phyloP scores from a whole-genome alignment of 2,113 vertebrate species.

The Heloderma charlesbogerti region DNA sequence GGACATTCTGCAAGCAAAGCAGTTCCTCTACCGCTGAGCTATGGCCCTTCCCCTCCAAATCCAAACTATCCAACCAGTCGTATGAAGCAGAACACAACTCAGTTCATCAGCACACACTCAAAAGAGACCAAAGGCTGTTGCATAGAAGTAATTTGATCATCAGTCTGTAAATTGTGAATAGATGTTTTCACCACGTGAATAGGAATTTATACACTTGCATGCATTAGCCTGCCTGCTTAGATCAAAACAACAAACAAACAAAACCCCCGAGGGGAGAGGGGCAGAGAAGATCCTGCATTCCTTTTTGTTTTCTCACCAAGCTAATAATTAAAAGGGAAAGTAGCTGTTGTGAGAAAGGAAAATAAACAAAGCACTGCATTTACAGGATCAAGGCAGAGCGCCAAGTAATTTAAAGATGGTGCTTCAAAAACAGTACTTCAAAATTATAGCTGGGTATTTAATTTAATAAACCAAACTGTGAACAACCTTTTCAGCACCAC shows the following conservation, averaged over 20 bases:
- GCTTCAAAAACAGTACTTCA: background rate
- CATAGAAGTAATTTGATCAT: background rate
- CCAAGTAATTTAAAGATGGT: background rate
- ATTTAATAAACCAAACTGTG: constrained; percentile 22
- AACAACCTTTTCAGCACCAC: constrained; percentile 15
- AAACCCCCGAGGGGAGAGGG: fast-evolving
- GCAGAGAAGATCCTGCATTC: background rate
- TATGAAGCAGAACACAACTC: background rate
- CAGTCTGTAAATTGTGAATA: background rate
- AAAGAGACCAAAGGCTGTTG: background rate
- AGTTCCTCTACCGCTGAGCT: background rate
- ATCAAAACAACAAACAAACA: background rate
- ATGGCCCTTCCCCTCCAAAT: background rate
- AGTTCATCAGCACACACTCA: background rate
- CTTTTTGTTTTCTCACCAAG: background rate
- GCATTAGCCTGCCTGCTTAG: background rate
- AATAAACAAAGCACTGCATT: background rate
- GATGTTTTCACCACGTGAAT: background rate
- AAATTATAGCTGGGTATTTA: background rate
- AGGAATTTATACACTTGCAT: background rate
- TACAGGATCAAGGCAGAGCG: background rate
- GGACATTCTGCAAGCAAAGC: background rate
- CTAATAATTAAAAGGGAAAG: background rate
- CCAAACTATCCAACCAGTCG: background rate
- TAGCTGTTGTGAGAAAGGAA: background rate